Evolutionary conservation across 1,140 invertebrate species (phyloP).

Genomic region (Hylaeus volcanicus): DNA sequence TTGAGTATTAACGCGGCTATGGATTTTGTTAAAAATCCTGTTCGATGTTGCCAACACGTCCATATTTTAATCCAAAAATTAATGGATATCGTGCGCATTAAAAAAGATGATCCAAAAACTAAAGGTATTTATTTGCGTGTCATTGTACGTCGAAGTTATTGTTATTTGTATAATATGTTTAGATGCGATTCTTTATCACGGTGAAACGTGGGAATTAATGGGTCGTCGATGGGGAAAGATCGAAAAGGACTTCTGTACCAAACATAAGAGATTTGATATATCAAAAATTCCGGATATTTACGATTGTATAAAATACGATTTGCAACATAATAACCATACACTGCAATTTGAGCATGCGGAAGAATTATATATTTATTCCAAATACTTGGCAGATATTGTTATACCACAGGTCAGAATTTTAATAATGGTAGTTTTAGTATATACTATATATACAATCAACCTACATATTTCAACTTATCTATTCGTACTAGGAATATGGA

Average conservation of each 20-base stretch:
- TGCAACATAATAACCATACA: slow-evolving; percentile 98
- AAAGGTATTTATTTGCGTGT: slow-evolving; percentile 82
- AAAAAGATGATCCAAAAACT: slow-evolving; percentile 93
- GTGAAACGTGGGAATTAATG: slow-evolving; percentile 99
- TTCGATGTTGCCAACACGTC: slow-evolving; percentile 94
- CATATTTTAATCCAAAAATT: slow-evolving; percentile 92
- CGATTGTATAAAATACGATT: slow-evolving; percentile 99
- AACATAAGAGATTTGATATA: slow-evolving; percentile 96
- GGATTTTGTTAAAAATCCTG: slow-evolving; percentile 98
- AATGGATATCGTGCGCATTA: slow-evolving; percentile 91
- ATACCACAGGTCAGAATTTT: slow-evolving; percentile 92
- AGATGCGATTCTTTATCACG: slow-evolving; percentile 97
- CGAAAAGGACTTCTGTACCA: slow-evolving; percentile 98
- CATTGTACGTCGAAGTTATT: slow-evolving; percentile 7
- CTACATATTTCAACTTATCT: not conserved
- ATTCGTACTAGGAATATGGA: slow-evolving; percentile 92
- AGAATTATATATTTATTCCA: slow-evolving; percentile 96
- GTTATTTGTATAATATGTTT: slow-evolving; percentile 26
- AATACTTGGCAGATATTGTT: slow-evolving; percentile 98
- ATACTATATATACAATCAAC: not conserved
- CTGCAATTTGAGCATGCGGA: slow-evolving; percentile 96
- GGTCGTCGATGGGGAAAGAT: slow-evolving; percentile 98
- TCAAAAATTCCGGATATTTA: slow-evolving; percentile 99
- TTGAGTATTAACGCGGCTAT: slow-evolving; percentile 93
- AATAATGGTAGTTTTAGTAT: not conserved